phyloP scores from a whole-genome alignment of 2,797 vertebrate species.

The Danionella dracula region DNA sequence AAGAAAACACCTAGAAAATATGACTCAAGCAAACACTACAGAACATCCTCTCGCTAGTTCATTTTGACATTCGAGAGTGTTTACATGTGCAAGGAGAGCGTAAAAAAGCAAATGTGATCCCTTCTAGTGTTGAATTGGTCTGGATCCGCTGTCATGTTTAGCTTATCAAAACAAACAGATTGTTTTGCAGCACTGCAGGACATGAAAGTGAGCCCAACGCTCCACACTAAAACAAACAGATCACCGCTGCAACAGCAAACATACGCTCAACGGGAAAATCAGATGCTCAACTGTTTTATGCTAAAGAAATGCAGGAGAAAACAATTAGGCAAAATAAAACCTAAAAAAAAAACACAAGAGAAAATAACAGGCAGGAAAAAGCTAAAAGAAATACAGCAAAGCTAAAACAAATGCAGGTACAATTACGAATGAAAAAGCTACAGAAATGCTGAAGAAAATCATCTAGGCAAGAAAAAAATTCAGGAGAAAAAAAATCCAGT shows the following conservation, averaged over 20 bases:
- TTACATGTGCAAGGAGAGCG: neutral
- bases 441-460: too few relatives aligned
- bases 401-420: too few relatives aligned
- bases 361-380: too few relatives aligned
- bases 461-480: too few relatives aligned
- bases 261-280: neutral
- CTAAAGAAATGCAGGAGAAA: too few relatives aligned
- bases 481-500: too few relatives aligned
- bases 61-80: neutral
- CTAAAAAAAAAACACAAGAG: too few relatives aligned
- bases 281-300: too few relatives aligned
- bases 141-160: neutral
- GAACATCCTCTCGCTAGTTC: neutral
- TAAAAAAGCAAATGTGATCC: neutral
- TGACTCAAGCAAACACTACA: too few relatives aligned
- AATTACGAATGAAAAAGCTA: too few relatives aligned
- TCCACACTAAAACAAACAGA: conserved; percentile 9
- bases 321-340: neutral
- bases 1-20: too few relatives aligned
- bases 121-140: neutral
- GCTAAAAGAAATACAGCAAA: too few relatives aligned
- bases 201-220: conserved; percentile 5
- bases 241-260: neutral
- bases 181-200: conserved; percentile 6
- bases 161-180: conserved; percentile 4